Conservation (phyloP, 2,888 invertebrate species). For the Caenorhabditis drosophilae region DNA sequence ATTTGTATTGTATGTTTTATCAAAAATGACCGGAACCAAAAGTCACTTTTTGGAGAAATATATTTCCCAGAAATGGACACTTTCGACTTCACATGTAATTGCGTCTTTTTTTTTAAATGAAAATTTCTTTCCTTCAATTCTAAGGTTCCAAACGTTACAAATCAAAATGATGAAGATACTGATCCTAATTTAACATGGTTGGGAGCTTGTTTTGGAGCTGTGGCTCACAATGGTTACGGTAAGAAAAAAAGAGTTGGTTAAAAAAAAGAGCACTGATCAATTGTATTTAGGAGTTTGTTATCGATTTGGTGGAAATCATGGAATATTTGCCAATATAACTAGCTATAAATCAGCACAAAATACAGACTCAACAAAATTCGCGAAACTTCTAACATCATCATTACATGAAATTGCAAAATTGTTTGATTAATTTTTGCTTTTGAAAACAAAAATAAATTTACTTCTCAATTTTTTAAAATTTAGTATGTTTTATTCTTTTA, state of each 20-base stretch:
- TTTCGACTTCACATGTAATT: slow-evolving; percentile 78
- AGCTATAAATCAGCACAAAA: slow-evolving; percentile 51
- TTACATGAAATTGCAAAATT: no score
- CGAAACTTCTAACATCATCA: no score
- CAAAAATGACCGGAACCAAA: slow-evolving; percentile 70
- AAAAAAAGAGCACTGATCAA: neutral
- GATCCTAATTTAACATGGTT: slow-evolving; percentile 44
- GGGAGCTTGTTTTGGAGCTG: slow-evolving; percentile 59
- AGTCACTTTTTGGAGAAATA: slow-evolving; percentile 77
- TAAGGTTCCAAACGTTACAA: slow-evolving; percentile 56
- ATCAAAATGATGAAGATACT: slow-evolving; percentile 53
- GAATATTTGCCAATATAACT: slow-evolving; percentile 53
- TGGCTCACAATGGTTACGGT: slow-evolving; percentile 59
- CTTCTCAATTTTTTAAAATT: no score
- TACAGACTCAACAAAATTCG: slow-evolving; percentile 55
- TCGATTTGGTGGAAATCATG: slow-evolving; percentile 59
- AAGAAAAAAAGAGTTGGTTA: slow-evolving; percentile 4
- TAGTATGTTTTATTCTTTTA: no score
- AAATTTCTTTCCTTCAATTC: neutral
- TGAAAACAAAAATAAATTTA: no score
- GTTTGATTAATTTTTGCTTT: no score
- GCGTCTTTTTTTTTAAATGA: neutral
- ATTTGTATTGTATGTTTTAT: slow-evolving; percentile 95
- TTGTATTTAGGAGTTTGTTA: slow-evolving; percentile 50
- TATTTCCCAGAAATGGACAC: slow-evolving; percentile 93